Percentiles rank a stretch among this genome's conserved stretches.
Conservation (phyloP, 2,113 vertebrate genomes). For the Neolamprologus hecqui region DNA sequence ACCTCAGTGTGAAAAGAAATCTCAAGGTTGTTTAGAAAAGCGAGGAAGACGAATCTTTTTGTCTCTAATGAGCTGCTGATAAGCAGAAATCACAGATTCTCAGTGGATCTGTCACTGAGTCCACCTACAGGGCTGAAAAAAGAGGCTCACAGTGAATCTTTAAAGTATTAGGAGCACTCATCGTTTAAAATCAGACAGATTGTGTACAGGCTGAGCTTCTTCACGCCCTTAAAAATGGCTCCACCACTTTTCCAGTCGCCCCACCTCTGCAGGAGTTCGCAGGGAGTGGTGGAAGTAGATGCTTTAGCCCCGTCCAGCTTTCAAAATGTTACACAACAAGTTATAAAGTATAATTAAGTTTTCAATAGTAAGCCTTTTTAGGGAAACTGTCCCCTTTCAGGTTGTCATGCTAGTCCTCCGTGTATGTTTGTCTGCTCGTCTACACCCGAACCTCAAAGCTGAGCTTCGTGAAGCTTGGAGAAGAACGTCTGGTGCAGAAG, state of each 20-base stretch:
- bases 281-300: rapidly evolving
- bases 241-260: rapidly evolving
- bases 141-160: rapidly evolving
- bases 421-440: not conserved
- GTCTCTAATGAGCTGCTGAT: not conserved
- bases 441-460: not conserved
- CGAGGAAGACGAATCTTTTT: not conserved
- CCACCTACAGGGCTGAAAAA: not conserved
- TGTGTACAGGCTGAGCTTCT: not conserved
- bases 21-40: not conserved
- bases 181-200: rapidly evolving
- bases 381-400: not conserved
- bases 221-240: not conserved
- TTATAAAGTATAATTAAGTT: not conserved
- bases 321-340: rapidly evolving
- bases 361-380: not conserved
- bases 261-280: not conserved
- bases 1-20: not conserved
- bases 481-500: not conserved
- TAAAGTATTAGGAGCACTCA: not conserved
- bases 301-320: not conserved
- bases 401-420: rapidly evolving
- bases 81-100: not conserved
- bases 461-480: rapidly evolving
- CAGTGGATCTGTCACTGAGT: not conserved